Conservation (phyloP, 2,113 vertebrate species). For the Cynopterus brachyotis region DNA sequence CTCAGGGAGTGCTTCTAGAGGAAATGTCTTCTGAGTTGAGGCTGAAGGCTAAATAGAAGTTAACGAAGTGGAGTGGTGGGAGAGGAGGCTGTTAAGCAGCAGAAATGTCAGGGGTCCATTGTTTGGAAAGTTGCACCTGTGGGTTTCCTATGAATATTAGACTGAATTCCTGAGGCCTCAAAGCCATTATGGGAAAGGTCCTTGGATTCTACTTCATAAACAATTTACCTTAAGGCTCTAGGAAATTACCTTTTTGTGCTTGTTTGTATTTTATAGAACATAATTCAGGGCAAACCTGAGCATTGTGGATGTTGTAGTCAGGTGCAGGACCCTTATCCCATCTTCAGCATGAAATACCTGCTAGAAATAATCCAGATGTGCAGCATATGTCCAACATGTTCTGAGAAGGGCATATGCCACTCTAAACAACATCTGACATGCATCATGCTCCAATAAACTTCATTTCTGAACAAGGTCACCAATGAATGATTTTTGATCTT, state of each 20-base stretch:
- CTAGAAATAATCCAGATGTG: neutral
- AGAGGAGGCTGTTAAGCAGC: neutral
- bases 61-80: neutral
- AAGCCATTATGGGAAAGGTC: neutral
- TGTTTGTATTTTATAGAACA: neutral
- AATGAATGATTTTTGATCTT: conserved; percentile 62
- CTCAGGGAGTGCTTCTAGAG: neutral
- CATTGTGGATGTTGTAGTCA: neutral
- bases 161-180: conserved; percentile 22
- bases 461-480: conserved; percentile 59
- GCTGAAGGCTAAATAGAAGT: neutral
- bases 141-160: conserved; percentile 31
- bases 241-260: neutral
- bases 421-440: conserved; percentile 62
- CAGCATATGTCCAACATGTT: neutral
- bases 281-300: neutral
- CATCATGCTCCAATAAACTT: conserved; percentile 62
- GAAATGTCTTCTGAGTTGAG: neutral
- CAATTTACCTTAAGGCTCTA: conserved; percentile 21
- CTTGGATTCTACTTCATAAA: conserved; percentile 3
- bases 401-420: conserved; percentile 52
- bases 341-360: neutral
- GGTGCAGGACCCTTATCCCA: neutral
- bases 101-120: neutral
- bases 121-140: neutral